Base-by-base conservation (phyloP, 2,888 invertebrate species). In the Volucella zonaria region DNA sequence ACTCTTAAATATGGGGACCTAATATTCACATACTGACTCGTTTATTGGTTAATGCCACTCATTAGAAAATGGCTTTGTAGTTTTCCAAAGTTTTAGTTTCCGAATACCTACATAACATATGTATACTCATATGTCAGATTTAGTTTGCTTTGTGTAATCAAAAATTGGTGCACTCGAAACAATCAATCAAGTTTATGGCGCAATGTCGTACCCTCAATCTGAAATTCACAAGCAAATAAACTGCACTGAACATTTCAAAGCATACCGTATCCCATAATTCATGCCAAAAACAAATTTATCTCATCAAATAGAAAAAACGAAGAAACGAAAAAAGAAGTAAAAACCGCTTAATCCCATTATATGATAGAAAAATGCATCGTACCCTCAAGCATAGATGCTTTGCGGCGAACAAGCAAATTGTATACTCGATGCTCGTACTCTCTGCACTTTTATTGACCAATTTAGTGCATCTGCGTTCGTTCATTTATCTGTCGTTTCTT, bases 381-480 rank as follows among this genome's bases (percentile, higher is more conserved):
- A 9, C 45, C n/a, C 18, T 31, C 40, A 56, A 23, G 23, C 54
- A 62, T 78, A 73, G 79, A 71, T 70, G 75, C 70, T 68, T 18
- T 67, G 49, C 66, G 54, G 61, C 61, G 73, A 76, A 82, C 54
- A 47, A 73, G 73, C 71, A 77, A 82, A 31, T 31, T 31, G 31
- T 2, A 31, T 31, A 31, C 31, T 31, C 6, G 6, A 31, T 31
- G 68, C 76, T 45, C 76, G 58, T 68, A 73, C 76, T 80, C 61
- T 71, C 38, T 76, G 67, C 81, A 52, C 85, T 80, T 85, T 79
- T 80, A 80, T 85, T 85, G 80, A 67, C 75, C 83, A 80, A 85
- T 85, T 85, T 85, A 68, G 71, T 62, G 59, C 76, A 85, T 85
- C 81, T 80, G 85, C 61, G 31, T 58, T 52, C 71, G 61, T 71